A percentile compares a stretch with the other conserved stretches of the same genome.
Evolutionary conservation across 2,797 vertebrate genomes (phyloP).

Genomic region (Euthynnus affinis): DNA sequence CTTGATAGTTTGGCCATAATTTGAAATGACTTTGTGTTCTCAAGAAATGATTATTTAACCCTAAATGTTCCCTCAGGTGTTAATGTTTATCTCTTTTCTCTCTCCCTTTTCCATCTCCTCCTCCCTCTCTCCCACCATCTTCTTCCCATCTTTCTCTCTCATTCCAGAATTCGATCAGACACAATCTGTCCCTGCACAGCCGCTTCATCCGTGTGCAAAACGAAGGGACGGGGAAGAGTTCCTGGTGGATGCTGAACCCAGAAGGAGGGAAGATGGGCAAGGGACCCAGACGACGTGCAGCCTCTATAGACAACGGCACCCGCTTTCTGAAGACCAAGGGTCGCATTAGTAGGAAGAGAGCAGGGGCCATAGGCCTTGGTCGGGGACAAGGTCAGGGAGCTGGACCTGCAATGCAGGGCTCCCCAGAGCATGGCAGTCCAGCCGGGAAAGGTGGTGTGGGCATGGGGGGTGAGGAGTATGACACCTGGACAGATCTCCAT

Average conservation of each 20-base stretch:
- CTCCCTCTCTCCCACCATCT: slow-evolving; percentile 11
- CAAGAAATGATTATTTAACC: slow-evolving; percentile 73
- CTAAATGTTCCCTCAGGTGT: slow-evolving; percentile 61
- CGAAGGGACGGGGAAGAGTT: slow-evolving; percentile 97
- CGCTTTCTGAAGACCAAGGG: slow-evolving; percentile 95
- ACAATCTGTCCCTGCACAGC: slow-evolving; percentile 97
- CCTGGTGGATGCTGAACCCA: slow-evolving; percentile 99
- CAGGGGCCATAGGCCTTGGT: slow-evolving; percentile 79
- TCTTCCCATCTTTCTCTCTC: slow-evolving; percentile 54
- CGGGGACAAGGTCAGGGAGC: slow-evolving; percentile 86
- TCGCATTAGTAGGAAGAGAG: slow-evolving; percentile 92
- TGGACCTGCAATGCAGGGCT: slow-evolving; percentile 86
- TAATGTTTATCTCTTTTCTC: slow-evolving; percentile 61
- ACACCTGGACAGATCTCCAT: slow-evolving; percentile 95
- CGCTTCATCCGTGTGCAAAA: slow-evolving; percentile 97
- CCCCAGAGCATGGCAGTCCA: slow-evolving; percentile 96
- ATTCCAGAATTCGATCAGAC: slow-evolving; percentile 95
- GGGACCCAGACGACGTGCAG: slow-evolving; percentile 91
- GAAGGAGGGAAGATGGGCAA: slow-evolving; percentile 97
- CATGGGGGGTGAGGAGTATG: slow-evolving; percentile 92
- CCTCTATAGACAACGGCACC: slow-evolving; percentile 94
- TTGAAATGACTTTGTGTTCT: slow-evolving; percentile 73
- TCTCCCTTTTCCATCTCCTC: slow-evolving; percentile 10
- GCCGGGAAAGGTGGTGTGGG: slow-evolving; percentile 90
- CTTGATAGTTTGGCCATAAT: slow-evolving; percentile 68